phyloP scores from a whole-genome alignment of 2,113 vertebrate genomes.

The Smithornis capensis region DNA sequence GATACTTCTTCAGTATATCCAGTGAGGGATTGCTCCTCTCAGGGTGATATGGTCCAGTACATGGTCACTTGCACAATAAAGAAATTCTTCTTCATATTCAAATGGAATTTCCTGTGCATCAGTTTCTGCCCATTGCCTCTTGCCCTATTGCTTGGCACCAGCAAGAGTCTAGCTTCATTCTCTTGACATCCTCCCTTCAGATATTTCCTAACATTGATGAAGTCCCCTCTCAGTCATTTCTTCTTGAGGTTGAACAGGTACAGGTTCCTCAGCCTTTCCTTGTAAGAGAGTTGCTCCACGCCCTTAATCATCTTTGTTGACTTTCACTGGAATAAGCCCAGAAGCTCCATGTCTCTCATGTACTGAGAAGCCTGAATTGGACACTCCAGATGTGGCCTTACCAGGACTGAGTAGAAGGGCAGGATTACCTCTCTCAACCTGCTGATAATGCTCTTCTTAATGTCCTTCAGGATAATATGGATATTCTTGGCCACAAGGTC shows the following conservation, averaged over 20 bases:
- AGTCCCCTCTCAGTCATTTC: fast-evolving
- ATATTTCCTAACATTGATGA: background rate
- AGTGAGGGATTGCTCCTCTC: background rate
- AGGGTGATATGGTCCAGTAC: background rate
- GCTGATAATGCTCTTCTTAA: background rate
- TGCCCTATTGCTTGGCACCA: background rate
- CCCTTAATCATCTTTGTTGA: background rate
- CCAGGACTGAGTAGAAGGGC: background rate
- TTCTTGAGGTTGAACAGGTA: background rate
- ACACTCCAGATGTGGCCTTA: background rate
- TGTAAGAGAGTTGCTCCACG: background rate
- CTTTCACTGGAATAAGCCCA: background rate
- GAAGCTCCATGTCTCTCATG: background rate
- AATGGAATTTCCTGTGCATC: background rate
- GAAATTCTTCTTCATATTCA: background rate
- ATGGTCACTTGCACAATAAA: background rate
- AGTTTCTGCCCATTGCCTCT: background rate
- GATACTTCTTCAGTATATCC: background rate
- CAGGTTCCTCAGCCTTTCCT: fast-evolving
- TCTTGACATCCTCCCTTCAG: background rate
- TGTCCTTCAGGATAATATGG: fast-evolving
- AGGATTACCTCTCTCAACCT: background rate
- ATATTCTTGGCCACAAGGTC: background rate
- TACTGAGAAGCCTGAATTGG: background rate
- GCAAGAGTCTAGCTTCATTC: background rate